phyloP scores from a whole-genome alignment of 2,888 invertebrate genomes.

The Cremastobaeus sp. region DNA sequence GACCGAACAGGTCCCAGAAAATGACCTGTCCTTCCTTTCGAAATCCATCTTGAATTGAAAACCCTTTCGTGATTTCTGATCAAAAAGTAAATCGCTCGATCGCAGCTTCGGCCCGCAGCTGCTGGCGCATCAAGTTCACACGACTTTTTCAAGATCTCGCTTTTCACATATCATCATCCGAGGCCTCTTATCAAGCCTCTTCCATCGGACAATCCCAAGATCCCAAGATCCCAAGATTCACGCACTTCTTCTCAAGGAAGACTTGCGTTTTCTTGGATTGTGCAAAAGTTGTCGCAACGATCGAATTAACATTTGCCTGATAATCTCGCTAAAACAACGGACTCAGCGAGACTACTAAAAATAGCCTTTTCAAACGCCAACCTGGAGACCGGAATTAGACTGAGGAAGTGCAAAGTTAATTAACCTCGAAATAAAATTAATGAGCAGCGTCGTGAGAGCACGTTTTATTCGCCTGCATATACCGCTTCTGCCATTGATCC shows the following conservation, averaged over 20 bases:
- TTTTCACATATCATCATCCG: constrained; percentile 11
- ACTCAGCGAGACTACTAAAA: no score
- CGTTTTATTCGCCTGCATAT: constrained; percentile 1
- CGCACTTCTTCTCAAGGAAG: no score
- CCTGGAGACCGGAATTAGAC: constrained; percentile 21
- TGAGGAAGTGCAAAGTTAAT: constrained; percentile 37
- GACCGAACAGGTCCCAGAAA: constrained; percentile 72
- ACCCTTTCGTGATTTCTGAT: constrained; percentile 76
- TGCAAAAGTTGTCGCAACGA: no score
- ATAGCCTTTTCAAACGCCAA: background rate
- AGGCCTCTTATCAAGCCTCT: constrained; percentile 10
- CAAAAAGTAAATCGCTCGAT: constrained; percentile 76
- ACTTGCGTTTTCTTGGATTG: no score
- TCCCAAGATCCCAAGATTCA: no score
- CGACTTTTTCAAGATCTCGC: constrained; percentile 22
- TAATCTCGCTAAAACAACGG: no score
- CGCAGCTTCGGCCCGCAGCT: constrained; percentile 72
- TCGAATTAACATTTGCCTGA: no score
- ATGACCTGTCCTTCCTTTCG: constrained; percentile 75
- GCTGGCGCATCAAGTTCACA: constrained; percentile 52
- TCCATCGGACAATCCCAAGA: constrained; percentile 13
- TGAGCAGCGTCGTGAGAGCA: constrained; percentile 22
- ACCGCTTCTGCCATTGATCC: constrained; percentile 27
- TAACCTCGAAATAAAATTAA: constrained; percentile 47
- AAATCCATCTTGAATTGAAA: constrained; percentile 65